Percentiles rank a stretch among this genome's conserved stretches.
Evolutionary conservation across 2,888 invertebrate species (phyloP).

Genomic region (Apomyelois bistriatella): DNA sequence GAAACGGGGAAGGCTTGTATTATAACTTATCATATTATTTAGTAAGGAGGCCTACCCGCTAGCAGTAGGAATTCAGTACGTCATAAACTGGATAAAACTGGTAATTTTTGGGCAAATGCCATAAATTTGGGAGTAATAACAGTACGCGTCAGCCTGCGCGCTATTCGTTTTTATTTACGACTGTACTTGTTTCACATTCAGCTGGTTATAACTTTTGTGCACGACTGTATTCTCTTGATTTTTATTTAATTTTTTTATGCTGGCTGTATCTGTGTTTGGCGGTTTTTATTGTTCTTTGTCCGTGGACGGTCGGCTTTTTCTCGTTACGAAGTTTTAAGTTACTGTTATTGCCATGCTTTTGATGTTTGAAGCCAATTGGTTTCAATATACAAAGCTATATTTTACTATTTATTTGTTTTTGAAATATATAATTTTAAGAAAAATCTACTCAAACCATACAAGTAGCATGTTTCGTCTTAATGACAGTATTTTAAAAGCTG

Average conservation of each 20-base stretch:
- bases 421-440: too few species aligned
- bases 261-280: slow-evolving; percentile 46
- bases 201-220: slow-evolving; percentile 67
- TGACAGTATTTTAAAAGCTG: too few species aligned
- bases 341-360: slow-evolving; percentile 19
- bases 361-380: not conserved
- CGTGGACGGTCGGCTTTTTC: slow-evolving; percentile 38
- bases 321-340: slow-evolving; percentile 22
- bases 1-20: slow-evolving; percentile 1
- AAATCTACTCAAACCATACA: too few species aligned
- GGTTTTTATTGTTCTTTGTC: slow-evolving; percentile 66
- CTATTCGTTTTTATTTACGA: slow-evolving; percentile 76
- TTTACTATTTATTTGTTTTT: too few species aligned
- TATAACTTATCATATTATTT: slow-evolving; percentile 4
- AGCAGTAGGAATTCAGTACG: slow-evolving; percentile 39
- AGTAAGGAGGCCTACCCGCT: slow-evolving; percentile 15
- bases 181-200: slow-evolving; percentile 75
- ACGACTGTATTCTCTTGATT: slow-evolving; percentile 63
- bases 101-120: slow-evolving; percentile 68
- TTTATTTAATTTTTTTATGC: slow-evolving; percentile 60
- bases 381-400: not conserved
- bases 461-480: too few species aligned
- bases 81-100: slow-evolving; percentile 58
- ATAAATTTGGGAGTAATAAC: slow-evolving; percentile 69
- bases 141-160: slow-evolving; percentile 63